Percentiles rank a stretch among this genome's conserved stretches.
Evolutionary conservation across 2,797 vertebrate species (phyloP).

Genomic region (Novumbra hubbsi): DNA sequence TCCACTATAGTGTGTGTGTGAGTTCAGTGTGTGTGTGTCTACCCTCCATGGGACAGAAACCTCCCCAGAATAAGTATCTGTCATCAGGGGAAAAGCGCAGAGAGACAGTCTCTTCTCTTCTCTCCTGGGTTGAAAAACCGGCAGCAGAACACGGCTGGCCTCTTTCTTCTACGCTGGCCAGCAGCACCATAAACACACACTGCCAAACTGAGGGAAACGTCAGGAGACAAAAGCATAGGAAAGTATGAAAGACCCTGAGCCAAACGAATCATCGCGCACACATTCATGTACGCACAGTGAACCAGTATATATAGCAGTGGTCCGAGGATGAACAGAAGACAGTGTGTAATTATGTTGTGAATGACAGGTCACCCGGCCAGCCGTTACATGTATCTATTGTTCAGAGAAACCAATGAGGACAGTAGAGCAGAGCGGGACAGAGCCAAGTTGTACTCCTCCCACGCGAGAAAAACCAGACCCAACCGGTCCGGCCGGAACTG

Average conservation of each 20-base stretch:
- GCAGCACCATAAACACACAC: constrained; percentile 29
- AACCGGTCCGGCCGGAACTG: constrained; percentile 50
- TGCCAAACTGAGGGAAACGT: constrained; percentile 23
- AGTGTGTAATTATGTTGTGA: constrained; percentile 55
- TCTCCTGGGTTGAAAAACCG: not conserved
- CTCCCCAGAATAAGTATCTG: constrained; percentile 2
- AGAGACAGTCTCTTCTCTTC: constrained; percentile 4
- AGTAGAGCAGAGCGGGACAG: constrained; percentile 32
- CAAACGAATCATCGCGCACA: constrained; percentile 41
- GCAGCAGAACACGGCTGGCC: constrained; percentile 25
- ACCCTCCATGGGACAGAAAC: not conserved
- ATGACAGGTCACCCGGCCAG: constrained; percentile 45
- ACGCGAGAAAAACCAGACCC: constrained; percentile 48
- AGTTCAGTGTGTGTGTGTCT: not conserved
- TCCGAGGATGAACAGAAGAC: constrained; percentile 44
- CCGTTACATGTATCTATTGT: constrained; percentile 57
- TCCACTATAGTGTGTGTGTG: not conserved
- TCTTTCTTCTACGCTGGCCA: constrained; percentile 33
- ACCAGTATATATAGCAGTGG: constrained; percentile 40
- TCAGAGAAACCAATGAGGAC: constrained; percentile 49
- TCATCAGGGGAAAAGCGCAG: constrained; percentile 1
- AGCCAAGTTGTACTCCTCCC: constrained; percentile 41
- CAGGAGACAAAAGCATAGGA: constrained; percentile 41
- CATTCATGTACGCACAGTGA: constrained; percentile 10
- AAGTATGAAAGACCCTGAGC: constrained; percentile 12